phyloP scores from a whole-genome alignment of 1,140 invertebrate genomes.

The Hyposmocoma kahamanoa region DNA sequence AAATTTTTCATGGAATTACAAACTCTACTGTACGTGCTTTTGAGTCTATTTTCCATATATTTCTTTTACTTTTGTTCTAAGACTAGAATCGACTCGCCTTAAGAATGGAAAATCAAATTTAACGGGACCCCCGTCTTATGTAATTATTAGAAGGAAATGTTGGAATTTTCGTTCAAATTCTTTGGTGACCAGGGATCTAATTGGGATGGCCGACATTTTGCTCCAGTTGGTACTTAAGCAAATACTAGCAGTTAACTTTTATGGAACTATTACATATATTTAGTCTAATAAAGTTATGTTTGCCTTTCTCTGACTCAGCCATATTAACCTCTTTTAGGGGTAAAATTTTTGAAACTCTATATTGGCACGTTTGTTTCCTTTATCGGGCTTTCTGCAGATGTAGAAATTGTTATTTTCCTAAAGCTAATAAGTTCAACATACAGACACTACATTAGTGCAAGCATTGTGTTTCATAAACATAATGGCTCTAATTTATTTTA shows the following conservation, averaged over 20 bases:
- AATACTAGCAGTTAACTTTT: constrained; percentile 55
- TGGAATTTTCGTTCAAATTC: constrained; percentile 10
- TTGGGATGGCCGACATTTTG: constrained; percentile 20
- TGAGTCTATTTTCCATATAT: constrained; percentile 25
- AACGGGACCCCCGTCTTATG: constrained; percentile 26
- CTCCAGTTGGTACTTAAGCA: constrained; percentile 42
- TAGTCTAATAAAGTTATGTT: constrained; percentile 42
- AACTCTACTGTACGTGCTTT: constrained; percentile 26
- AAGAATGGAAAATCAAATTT: constrained; percentile 41
- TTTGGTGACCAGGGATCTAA: constrained; percentile 25
- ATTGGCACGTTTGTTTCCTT: no score
- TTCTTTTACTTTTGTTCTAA: constrained; percentile 43
- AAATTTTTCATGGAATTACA: constrained; percentile 21
- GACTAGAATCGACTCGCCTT: constrained; percentile 38
- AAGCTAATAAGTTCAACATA: no score
- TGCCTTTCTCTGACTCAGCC: constrained; percentile 15
- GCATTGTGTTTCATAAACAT: no score
- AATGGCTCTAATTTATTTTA: no score
- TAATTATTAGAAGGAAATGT: constrained; percentile 3
- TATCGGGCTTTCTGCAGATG: no score
- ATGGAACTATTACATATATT: constrained; percentile 52
- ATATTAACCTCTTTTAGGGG: neutral
- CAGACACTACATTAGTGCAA: no score
- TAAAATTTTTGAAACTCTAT: neutral
- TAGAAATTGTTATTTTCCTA: no score